Base-by-base conservation (phyloP, 1,140 invertebrate genomes). In the Caerostris darwini region DNA sequence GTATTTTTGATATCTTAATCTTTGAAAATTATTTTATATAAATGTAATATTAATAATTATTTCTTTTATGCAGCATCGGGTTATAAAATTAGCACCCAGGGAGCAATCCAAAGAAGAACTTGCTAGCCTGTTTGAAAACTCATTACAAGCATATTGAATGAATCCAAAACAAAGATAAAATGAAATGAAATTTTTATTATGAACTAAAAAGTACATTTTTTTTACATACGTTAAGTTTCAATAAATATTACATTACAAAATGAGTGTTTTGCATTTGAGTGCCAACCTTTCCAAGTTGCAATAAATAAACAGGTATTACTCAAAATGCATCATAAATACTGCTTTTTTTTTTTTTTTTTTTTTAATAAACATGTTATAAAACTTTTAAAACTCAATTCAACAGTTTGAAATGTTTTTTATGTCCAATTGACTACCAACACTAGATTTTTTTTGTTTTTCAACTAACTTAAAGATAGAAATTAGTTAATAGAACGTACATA, bases 81-180 rank as follows among this genome's bases (percentile, higher is more conserved):
- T 98, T 10, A 97, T 97, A 14, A 98, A 98, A 96, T 95, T 99
- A 93, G 97, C 98, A 10, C 98, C 98, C 10, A 96, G n/a, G n/a
- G 97, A 97, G 94, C 98, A 98, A 95, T 97, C 97, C 2, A 97
- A 97, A 95, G 98, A 98, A 95, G 98, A 98, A 96, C 96, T 98
- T 67, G 95, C 97, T 4, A 96, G 96, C 93, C 95, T 98, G 8
- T 97, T 98, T 95, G 97, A 98, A 96, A 97, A 98, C 87, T 98
- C 98, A 3, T 97, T 98, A 95, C 97, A 96, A 61, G 96, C 98
- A 58, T 98, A 97, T 95, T 98, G 96, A 95, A 54, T 8, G 53
- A 57, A 64, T 17, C 54, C 7, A 85, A 14, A 56, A 5, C 12
- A 85, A 0, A 14, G 3, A 19, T 34, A 50, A 88, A 88, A 64